These are phyloP conservation scores for Eciton burchellii DNA, from an alignment of 1,140 invertebrate species.

Conservation along the genomic window DNA sequence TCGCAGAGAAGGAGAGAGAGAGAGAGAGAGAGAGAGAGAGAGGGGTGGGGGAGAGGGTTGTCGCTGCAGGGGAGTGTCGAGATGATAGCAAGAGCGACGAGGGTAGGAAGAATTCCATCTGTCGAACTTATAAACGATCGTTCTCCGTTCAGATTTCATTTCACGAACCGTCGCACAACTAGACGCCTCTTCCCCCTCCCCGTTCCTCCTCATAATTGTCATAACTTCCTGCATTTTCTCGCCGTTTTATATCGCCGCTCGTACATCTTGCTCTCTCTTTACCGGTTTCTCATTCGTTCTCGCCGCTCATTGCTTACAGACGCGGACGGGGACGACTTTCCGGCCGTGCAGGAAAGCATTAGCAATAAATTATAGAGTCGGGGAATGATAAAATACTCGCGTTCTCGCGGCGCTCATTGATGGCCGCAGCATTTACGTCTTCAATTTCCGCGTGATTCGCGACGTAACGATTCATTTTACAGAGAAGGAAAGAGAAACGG, in stretches of 20 bases:
- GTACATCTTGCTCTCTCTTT: constrained; percentile 46
- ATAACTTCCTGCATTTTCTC: constrained; percentile 78
- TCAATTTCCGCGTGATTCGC: constrained; percentile 45
- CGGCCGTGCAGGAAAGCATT: constrained; percentile 60
- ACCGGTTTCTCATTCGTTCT: constrained; percentile 46
- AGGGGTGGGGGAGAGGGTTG: constrained; percentile 63
- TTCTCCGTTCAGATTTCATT: constrained; percentile 74
- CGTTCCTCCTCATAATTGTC: constrained; percentile 71
- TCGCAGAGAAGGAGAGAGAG: too few relatives aligned
- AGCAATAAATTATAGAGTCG: constrained; percentile 66
- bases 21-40: too few relatives aligned
- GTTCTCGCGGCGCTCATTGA: constrained; percentile 40
- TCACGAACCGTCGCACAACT: constrained; percentile 76
- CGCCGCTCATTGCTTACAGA: constrained; percentile 27
- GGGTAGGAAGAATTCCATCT: constrained; percentile 68
- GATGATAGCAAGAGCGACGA: constrained; percentile 49
- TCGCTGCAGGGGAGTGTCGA: constrained; percentile 42
- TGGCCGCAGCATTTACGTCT: constrained; percentile 44
- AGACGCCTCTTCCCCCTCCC: constrained; percentile 46
- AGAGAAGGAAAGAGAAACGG: too few relatives aligned
- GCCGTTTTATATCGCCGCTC: constrained; percentile 56
- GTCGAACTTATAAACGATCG: constrained; percentile 79
- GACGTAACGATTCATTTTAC: not conserved
- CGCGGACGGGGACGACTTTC: constrained; percentile 16
- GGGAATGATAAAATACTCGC: constrained; percentile 69